Base-by-base conservation (phyloP, 2,888 invertebrate genomes). In the Eupithecia exiguata region DNA sequence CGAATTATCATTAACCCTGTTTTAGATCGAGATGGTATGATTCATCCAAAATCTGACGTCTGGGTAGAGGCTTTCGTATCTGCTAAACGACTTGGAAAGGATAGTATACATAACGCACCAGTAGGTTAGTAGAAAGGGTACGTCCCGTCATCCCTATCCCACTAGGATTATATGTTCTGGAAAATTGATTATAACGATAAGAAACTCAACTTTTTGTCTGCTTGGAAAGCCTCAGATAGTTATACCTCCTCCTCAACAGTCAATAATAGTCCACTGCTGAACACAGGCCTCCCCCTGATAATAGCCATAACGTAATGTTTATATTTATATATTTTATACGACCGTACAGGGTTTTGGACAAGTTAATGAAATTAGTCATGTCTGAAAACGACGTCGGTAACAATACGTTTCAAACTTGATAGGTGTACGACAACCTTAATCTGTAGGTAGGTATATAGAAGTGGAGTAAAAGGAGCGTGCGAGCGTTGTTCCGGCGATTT, bases 121-220 rank as follows among this genome's bases (percentile, higher is more conserved):
- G 35, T 62, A 30, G 7, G 21, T 62, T 12, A 62, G 18, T 18
- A 35, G 35, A 30, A 62, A 18, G 18, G 18, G 18, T 25, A 14
- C 25, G 1, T 1, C 25, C 58, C 58, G 62, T 62, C 62, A 62
- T 35, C 62, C 35, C 18, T 25, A 35, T 35, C 2, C 30, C 35
- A 62, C 18, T 35, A 35, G 35, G 62, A 62, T 35, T 62, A 62
- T 62, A 35, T 62, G 35, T 62, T 35, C 35, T 62, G 35, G 62
- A 62, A 62, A 35, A 62, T 9, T 18, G 62, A 35, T 62, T 62
- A 62, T 35, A 18, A 16, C 35, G 7, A 18, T 62, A 62, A 35
- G 62, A 35, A 62, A 18, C 5, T 61, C 1, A 35, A 61, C 30
- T 25, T 61, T 61, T 61, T 30, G 61, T 61, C 30, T 61, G 30